Evolutionary conservation across 2,113 vertebrate species (phyloP).

Genomic region (Lycocorax pyrrhopterus): DNA sequence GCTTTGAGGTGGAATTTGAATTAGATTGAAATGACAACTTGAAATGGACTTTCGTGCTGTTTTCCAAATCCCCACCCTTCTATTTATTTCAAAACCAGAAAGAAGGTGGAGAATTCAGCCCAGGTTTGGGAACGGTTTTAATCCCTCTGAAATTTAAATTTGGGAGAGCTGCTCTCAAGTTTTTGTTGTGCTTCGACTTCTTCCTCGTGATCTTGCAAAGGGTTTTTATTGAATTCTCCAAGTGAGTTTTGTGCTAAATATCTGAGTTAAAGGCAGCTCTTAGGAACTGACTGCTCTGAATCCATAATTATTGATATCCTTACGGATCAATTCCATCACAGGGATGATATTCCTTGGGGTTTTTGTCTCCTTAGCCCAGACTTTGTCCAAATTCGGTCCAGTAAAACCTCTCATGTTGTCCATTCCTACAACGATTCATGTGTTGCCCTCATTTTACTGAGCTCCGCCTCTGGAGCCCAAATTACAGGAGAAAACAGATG

Average conservation of each 20-base stretch:
- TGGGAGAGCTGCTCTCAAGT: neutral
- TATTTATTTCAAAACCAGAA: neutral
- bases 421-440: rapidly evolving
- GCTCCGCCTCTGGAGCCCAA: neutral
- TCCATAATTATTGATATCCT: rapidly evolving
- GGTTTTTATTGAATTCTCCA: neutral
- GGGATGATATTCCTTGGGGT: no score
- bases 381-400: rapidly evolving
- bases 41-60: neutral
- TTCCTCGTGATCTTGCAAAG: neutral
- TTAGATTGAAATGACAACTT: neutral
- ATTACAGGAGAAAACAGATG: neutral
- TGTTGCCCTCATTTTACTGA: neutral
- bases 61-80: neutral
- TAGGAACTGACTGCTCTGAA: neutral
- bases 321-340: rapidly evolving
- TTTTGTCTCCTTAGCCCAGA: neutral
- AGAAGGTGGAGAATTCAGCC: neutral
- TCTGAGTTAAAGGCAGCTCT: neutral
- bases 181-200: neutral
- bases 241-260: neutral
- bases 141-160: neutral
- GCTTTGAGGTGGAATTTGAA: neutral
- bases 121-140: neutral
- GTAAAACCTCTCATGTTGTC: neutral